Percentiles rank a stretch among this genome's conserved stretches.
Conservation (phyloP, 2,797 vertebrate species). For the Sylvilagus floridanus region DNA sequence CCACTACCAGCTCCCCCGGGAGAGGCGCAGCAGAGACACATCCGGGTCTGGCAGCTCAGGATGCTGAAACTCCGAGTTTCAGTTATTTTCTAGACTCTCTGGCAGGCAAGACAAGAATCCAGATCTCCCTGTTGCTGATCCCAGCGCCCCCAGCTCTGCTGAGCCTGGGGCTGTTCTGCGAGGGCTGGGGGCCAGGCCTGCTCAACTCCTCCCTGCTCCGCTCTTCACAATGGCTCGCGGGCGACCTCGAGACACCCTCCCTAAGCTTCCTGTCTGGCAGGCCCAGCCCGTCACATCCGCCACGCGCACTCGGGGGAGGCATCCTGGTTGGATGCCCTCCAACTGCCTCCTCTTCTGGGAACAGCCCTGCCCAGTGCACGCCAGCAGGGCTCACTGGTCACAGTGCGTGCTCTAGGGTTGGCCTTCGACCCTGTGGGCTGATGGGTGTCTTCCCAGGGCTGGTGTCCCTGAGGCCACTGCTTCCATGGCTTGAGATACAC, state of each 20-base stretch:
- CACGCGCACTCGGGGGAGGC: accelerated
- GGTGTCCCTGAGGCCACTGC: too few species aligned
- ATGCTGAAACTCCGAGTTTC: background rate
- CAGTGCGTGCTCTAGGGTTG: background rate
- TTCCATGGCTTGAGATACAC: background rate
- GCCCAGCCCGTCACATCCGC: background rate
- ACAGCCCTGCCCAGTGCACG: too few species aligned
- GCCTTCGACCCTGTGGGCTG: accelerated
- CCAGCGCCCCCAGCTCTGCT: background rate
- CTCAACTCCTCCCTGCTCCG: accelerated
- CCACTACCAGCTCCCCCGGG: too few species aligned
- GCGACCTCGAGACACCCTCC: background rate
- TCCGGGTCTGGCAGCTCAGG: too few species aligned
- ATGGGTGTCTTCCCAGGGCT: background rate
- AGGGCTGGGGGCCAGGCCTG: accelerated
- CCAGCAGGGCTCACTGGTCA: background rate
- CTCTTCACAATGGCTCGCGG: too few species aligned
- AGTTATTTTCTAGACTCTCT: background rate
- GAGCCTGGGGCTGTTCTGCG: too few species aligned
- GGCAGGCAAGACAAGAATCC: background rate
- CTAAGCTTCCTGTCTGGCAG: too few species aligned
- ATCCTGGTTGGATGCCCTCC: background rate
- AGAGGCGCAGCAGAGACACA: background rate
- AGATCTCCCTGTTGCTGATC: background rate
- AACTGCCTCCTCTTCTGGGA: background rate